phyloP scores from a whole-genome alignment of 2,113 vertebrate genomes.

The Microcebus murinus region DNA sequence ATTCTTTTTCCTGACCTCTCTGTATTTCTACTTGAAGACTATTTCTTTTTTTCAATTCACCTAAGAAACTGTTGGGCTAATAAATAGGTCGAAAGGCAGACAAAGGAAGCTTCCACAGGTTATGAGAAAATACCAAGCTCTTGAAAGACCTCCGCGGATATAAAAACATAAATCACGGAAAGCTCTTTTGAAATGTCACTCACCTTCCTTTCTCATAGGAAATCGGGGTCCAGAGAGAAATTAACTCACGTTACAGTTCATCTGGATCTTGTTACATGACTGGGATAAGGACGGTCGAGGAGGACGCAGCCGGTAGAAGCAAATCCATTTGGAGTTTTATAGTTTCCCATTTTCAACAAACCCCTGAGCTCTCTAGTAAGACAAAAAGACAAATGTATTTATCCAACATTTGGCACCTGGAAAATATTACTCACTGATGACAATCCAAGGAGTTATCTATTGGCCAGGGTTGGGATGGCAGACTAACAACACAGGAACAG shows the following conservation, averaged over 20 bases:
- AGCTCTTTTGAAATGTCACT: conserved; percentile 77
- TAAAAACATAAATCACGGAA: conserved; percentile 67
- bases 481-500: background rate
- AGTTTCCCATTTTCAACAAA: conserved; percentile 53
- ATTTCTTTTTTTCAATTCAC: conserved; percentile 8
- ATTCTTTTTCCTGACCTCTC: conserved; percentile 10
- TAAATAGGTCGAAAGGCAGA: conserved; percentile 64
- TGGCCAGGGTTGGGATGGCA: background rate
- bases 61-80: conserved; percentile 44
- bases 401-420: conserved; percentile 58
- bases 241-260: conserved; percentile 66
- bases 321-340: conserved; percentile 71
- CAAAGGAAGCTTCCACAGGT: conserved; percentile 50
- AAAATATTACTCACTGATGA: conserved; percentile 65
- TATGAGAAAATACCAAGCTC: conserved; percentile 61
- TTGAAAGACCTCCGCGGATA: conserved; percentile 58
- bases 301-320: conserved; percentile 44
- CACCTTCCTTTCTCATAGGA: conserved; percentile 71
- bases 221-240: conserved; percentile 70
- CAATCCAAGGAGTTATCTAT: conserved; percentile 24
- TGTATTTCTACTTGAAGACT: conserved; percentile 8
- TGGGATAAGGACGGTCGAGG: background rate
- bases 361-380: conserved; percentile 56
- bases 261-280: conserved; percentile 74
- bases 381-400: conserved; percentile 67